Evolutionary conservation across 2,888 invertebrate species (phyloP).

Genomic region (Beris chalybata): DNA sequence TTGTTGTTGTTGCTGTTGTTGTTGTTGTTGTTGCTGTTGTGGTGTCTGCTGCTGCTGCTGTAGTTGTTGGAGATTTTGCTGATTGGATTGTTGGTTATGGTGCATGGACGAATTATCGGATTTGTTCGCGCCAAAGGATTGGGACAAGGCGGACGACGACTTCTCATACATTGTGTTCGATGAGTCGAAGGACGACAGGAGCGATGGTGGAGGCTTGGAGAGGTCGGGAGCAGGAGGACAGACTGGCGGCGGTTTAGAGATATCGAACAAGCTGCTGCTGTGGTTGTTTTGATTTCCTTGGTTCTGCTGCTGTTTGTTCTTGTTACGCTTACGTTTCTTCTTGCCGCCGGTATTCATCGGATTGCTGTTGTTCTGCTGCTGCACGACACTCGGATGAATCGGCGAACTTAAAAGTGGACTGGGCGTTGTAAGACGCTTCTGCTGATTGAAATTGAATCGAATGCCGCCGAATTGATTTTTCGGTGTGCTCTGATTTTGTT

Average conservation of each 20-base stretch:
- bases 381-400: conserved; percentile 48
- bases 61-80: background rate
- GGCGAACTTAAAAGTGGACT: conserved; percentile 51
- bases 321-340: conserved; percentile 77
- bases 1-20: conserved; percentile 34
- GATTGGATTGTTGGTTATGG: background rate
- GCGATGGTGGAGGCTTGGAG: conserved; percentile 52
- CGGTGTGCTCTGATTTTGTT: conserved; percentile 41
- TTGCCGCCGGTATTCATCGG: conserved; percentile 52
- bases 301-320: conserved; percentile 58
- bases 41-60: background rate
- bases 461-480: conserved; percentile 58
- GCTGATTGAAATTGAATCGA: conserved; percentile 61
- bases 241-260: conserved; percentile 55
- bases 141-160: conserved; percentile 1
- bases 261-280: conserved; percentile 47
- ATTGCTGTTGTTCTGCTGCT: conserved; percentile 47
- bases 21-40: background rate
- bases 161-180: background rate
- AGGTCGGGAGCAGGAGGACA: conserved; percentile 45
- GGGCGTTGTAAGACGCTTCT: conserved; percentile 50
- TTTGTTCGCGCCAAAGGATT: conserved; percentile 12
- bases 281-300: conserved; percentile 47
- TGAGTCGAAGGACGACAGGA: conserved; percentile 41
- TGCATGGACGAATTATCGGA: background rate